Evolutionary conservation across 2,888 invertebrate species (phyloP).

Genomic region (Beris chalybata): DNA sequence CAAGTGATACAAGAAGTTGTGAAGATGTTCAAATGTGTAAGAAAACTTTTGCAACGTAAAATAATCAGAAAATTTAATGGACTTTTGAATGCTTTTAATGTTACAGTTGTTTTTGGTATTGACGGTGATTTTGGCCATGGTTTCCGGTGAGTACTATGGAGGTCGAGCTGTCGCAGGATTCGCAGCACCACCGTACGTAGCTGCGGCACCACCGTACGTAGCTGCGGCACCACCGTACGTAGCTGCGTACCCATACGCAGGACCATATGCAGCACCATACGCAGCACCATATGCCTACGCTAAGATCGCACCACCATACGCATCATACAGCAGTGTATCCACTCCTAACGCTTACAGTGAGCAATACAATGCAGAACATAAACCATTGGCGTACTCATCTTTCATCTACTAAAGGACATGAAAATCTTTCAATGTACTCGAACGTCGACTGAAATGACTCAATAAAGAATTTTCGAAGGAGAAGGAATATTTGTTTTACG

Average conservation of each 20-base stretch:
- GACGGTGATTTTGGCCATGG: constrained; percentile 4
- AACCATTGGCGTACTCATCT: constrained; percentile 22
- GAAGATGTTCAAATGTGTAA: constrained; percentile 24
- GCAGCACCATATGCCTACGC: neutral
- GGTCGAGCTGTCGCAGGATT: neutral
- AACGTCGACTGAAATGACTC: neutral
- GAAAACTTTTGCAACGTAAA: neutral
- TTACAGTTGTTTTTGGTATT: constrained; percentile 3
- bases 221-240: constrained; percentile 15
- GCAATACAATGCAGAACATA: constrained; percentile 16
- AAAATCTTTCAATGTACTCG: neutral
- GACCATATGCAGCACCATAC: constrained; percentile 9
- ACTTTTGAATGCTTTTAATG: neutral
- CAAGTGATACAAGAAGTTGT: neutral
- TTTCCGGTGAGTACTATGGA: neutral
- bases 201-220: neutral
- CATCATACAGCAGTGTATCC: constrained; percentile 20
- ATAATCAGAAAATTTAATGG: neutral
- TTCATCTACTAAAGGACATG: constrained; percentile 3
- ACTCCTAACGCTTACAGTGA: constrained; percentile 16
- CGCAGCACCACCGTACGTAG: neutral
- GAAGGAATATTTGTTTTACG: too few species aligned
- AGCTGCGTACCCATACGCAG: constrained; percentile 1
- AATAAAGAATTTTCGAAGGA: too few species aligned
- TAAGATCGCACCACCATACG: neutral